These are phyloP conservation scores for Oxystoma pomonae DNA, from an alignment of 2,888 invertebrate species.

Conservation along the genomic window DNA sequence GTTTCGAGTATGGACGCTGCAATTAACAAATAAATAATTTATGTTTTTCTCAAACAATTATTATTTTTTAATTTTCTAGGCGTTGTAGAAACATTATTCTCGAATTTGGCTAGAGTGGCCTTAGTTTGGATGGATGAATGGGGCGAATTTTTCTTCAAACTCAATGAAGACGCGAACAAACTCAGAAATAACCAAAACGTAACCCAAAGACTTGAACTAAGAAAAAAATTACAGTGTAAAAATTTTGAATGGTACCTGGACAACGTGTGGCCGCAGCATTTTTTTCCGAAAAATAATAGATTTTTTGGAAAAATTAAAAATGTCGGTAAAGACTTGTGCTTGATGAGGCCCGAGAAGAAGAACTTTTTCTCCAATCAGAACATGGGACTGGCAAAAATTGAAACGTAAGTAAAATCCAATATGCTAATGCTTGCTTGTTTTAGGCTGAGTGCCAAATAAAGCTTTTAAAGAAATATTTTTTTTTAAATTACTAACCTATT, in stretches of 20 bases:
- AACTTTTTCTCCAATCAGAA: slow-evolving; percentile 58
- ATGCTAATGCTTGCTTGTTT: too few species aligned
- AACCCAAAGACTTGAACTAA: slow-evolving; percentile 54
- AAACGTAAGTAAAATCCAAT: slow-evolving; percentile 36
- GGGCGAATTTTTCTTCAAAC: slow-evolving; percentile 87
- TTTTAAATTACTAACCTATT: too few species aligned
- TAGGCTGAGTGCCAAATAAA: too few species aligned
- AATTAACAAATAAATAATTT: too few species aligned
- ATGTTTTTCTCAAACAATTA: too few species aligned
- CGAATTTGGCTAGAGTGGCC: slow-evolving; percentile 89
- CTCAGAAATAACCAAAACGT: slow-evolving; percentile 60
- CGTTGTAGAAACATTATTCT: slow-evolving; percentile 78
- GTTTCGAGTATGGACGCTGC: too few species aligned
- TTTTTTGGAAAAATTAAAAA: slow-evolving; percentile 84
- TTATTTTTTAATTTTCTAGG: too few species aligned
- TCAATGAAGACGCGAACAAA: slow-evolving; percentile 62
- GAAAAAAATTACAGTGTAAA: slow-evolving; percentile 73
- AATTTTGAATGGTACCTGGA: slow-evolving; percentile 91
- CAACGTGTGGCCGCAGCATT: slow-evolving; percentile 94
- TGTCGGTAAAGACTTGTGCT: slow-evolving; percentile 50
- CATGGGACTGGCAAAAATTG: slow-evolving; percentile 65
- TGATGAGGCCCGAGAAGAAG: slow-evolving; percentile 61
- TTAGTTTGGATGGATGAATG: slow-evolving; percentile 99
- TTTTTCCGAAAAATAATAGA: slow-evolving; percentile 81
- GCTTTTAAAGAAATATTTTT: too few species aligned